Percentiles rank a stretch among this genome's conserved stretches.
phyloP scores from a whole-genome alignment of 2,113 vertebrate species.

The Bufo bufo region DNA sequence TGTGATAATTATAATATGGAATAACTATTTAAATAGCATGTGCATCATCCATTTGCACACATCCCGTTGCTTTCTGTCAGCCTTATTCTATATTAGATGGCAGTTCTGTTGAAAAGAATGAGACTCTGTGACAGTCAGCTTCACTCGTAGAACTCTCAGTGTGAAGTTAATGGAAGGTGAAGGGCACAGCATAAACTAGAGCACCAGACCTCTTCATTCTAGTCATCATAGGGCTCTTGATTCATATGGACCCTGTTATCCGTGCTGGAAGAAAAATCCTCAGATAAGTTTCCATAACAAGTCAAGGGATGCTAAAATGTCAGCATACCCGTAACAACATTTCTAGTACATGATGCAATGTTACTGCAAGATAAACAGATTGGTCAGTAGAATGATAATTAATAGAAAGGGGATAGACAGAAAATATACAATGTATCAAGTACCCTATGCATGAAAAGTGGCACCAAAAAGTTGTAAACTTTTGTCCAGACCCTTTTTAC shows the following conservation, averaged over 20 bases:
- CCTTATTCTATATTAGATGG: not conserved
- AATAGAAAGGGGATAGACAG: too few relatives aligned
- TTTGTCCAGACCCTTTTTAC: too few relatives aligned
- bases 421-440: too few relatives aligned
- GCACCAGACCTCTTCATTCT: not conserved
- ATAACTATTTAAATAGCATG: not conserved
- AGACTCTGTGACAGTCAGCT: not conserved
- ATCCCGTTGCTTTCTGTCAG: not conserved
- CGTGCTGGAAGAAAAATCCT: not conserved
- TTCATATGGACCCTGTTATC: not conserved
- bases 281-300: not conserved
- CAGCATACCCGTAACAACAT: not conserved
- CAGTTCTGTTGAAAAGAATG: not conserved
- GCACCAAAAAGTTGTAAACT: too few relatives aligned
- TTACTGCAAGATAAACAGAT: not conserved
- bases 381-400: too few relatives aligned
- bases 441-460: too few relatives aligned
- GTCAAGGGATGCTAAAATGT: not conserved
- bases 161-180: conserved; percentile 15
- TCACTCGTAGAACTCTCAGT: not conserved
- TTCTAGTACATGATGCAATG: not conserved
- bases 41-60: not conserved
- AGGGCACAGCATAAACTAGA: not conserved
- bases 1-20: not conserved
- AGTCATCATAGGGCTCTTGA: not conserved